Conservation (phyloP, 30 jellyfish, hydroid and myxozoan genomes). For the Aurelia coerulea region DNA sequence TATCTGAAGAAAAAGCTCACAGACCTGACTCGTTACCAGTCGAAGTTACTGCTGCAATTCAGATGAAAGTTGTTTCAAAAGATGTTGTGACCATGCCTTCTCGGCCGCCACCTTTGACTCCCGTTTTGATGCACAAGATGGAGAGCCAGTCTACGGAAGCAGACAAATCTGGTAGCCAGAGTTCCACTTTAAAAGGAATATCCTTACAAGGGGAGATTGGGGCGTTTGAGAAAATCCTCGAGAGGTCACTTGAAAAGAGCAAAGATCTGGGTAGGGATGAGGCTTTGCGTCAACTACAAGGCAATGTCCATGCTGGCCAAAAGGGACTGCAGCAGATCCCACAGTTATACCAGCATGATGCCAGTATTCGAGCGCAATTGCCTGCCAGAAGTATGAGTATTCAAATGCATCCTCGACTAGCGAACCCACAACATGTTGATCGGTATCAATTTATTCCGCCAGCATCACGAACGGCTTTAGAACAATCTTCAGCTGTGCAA, state of each 20-base stretch:
- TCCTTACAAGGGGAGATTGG: constrained; percentile 75
- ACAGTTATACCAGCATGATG: background rate
- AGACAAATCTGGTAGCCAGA: constrained; percentile 27
- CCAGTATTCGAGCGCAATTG: background rate
- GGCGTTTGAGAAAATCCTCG: constrained; percentile 48
- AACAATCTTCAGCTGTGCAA: constrained; percentile 57
- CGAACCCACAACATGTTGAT: constrained; percentile 4
- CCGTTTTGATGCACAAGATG: constrained; percentile 21
- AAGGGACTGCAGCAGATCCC: background rate
- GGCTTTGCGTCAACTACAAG: background rate
- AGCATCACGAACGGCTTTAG: constrained; percentile 26
- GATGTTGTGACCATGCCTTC: constrained; percentile 21
- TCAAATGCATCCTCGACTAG: background rate
- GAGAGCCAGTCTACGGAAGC: constrained; percentile 12
- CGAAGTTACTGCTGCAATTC: background rate
- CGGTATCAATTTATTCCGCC: constrained; percentile 6
- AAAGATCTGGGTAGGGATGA: constrained; percentile 3
- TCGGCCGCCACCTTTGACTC: constrained; percentile 70
- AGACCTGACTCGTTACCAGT: constrained; percentile 17
- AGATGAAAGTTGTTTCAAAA: background rate
- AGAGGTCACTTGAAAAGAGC: constrained; percentile 21
- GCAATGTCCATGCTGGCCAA: background rate
- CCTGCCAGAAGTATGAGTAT: background rate
- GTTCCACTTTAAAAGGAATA: constrained; percentile 57
- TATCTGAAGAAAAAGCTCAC: background rate